Conservation (phyloP, 2,113 vertebrate genomes). For the Pan paniscus region DNA sequence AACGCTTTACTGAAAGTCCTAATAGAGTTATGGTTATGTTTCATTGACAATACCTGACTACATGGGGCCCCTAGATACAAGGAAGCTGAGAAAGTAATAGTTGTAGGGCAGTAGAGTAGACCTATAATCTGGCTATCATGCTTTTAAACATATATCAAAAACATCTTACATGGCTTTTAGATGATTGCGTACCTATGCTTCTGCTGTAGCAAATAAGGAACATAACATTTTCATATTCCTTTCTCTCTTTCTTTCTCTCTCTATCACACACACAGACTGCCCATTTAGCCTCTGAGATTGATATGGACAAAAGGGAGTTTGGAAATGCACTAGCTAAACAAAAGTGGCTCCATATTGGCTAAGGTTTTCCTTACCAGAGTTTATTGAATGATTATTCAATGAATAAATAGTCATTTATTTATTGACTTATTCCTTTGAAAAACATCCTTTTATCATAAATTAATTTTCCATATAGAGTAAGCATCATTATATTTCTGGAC, state of each 20-base stretch:
- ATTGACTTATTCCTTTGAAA: neutral
- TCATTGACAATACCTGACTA: neutral
- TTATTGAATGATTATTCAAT: neutral
- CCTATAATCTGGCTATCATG: neutral
- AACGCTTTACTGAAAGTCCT: neutral
- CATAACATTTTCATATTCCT: neutral
- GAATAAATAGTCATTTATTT: neutral
- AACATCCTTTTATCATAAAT: neutral
- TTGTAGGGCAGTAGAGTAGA: neutral
- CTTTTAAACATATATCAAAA: neutral
- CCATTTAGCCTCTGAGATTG: neutral
- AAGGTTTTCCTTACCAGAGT: neutral
- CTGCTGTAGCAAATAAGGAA: neutral
- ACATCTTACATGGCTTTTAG: neutral
- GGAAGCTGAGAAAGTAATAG: neutral
- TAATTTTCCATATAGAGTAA: neutral
- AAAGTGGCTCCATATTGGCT: neutral
- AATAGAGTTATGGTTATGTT: neutral
- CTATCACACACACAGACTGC: neutral
- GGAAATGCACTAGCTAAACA: neutral
- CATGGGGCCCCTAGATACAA: neutral
- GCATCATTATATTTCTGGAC: neutral
- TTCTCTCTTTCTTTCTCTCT: neutral
- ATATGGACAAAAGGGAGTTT: neutral
- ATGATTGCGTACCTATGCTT: neutral